Base-by-base conservation (phyloP, 1,140 invertebrate species). In the Calliopsis andreniformis region DNA sequence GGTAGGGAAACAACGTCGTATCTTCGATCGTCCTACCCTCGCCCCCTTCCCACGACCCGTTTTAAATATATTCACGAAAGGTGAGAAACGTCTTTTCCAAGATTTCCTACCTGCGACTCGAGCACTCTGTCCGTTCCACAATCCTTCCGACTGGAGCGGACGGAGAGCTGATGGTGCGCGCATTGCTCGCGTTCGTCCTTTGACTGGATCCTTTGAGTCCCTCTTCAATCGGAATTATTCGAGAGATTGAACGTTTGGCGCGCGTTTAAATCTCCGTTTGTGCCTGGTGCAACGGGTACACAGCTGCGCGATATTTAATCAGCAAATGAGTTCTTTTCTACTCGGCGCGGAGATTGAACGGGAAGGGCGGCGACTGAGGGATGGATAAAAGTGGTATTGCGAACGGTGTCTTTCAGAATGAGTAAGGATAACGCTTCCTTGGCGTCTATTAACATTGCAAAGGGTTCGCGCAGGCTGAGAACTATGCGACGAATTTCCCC, bases 1-100 rank as follows among this genome's bases (percentile, higher is more conserved):
- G 55, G 68, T 70, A 64, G 59, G 53, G 70, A 72, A 79, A 79
- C 69, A 66, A 70, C 76, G 59, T 70, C 53, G 80, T 83, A 83
- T 83, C 82, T 83, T 59, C 47, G 76, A 83, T 83, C 80, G 69
- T 49, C 71, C 42, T 18, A 14, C 39, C 53, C 32, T n/a, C 43
- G n/a, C 28, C 25, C 30, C n/a, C n/a, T n/a, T n/a, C 49, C 18
- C 30, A 32, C 4, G 30, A 2, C 2, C n/a, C 5, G 14, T 18
- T n/a, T 64, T 72, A 42, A 53, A 51, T 42, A 71, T 28, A 20
- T 61, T 12, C 32, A 7, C 7, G 28, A n/a, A 2, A 55, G n/a
- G 14, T 23, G 49, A 43, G 62, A 35, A 55, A 55, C 14, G 62
- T 35, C 23, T 28, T 14, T 30, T 32, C 10, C 32, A 4, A 5